phyloP scores from a whole-genome alignment of 2,888 invertebrate species.

The Spicauda simplicius region DNA sequence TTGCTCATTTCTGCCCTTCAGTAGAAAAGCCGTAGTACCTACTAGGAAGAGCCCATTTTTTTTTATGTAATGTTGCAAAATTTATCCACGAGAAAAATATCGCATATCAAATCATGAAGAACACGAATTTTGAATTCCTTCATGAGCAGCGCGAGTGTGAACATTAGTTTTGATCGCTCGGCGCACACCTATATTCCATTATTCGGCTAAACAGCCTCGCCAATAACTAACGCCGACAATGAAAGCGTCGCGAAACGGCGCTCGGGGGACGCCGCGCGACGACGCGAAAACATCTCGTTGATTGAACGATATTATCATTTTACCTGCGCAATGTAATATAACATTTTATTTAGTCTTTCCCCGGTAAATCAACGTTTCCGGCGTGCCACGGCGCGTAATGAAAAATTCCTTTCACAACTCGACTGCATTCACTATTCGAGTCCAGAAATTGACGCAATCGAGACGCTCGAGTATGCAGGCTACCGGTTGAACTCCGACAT shows the following conservation, averaged over 20 bases:
- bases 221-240: background rate
- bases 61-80: too few relatives aligned
- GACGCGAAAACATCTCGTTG: background rate
- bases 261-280: background rate
- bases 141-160: too few relatives aligned
- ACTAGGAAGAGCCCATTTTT: too few relatives aligned
- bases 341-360: background rate
- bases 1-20: too few relatives aligned
- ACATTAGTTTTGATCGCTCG: background rate
- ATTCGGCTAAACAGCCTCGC: constrained; percentile 1
- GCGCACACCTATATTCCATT: background rate
- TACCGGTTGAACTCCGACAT: background rate
- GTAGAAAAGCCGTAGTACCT: too few relatives aligned
- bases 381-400: constrained; percentile 9
- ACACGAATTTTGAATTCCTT: too few relatives aligned
- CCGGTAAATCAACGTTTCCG: constrained; percentile 9
- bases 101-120: too few relatives aligned
- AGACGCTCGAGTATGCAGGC: background rate
- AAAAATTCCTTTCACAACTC: constrained; percentile 20
- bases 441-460: background rate
- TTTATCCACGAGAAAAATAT: too few relatives aligned
- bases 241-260: background rate
- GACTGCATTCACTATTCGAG: background rate
- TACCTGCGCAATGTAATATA: background rate
- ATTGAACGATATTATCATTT: constrained; percentile 20